Evolutionary conservation across 2,888 invertebrate genomes (phyloP).

Genomic region (Polyommatus iphigenia): DNA sequence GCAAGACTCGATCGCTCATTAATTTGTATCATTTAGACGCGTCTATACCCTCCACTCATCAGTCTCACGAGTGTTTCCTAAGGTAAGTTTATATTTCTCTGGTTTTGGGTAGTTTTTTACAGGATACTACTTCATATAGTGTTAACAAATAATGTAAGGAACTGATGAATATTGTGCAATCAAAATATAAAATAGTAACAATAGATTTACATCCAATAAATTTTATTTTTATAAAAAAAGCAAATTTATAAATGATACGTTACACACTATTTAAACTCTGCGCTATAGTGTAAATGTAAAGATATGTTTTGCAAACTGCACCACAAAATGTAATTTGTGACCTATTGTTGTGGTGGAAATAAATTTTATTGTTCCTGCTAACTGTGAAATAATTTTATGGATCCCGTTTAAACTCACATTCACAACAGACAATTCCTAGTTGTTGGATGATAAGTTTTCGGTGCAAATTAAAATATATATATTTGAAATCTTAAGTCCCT

Average conservation of each 20-base stretch:
- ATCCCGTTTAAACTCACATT: neutral
- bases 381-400: neutral
- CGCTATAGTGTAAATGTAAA: neutral
- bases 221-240: too few relatives aligned
- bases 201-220: too few relatives aligned
- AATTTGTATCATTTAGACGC: conserved; percentile 45
- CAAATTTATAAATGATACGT: too few relatives aligned
- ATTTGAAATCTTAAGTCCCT: too few relatives aligned
- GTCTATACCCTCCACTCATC: conserved; percentile 25
- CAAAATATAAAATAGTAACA: too few relatives aligned
- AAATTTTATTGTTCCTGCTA: neutral
- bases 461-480: too few relatives aligned
- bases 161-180: too few relatives aligned
- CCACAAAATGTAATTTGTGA: neutral
- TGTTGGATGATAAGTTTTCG: neutral
- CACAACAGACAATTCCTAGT: neutral
- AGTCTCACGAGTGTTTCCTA: neutral
- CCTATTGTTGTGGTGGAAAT: neutral
- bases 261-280: too few relatives aligned
- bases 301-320: neutral
- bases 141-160: too few relatives aligned
- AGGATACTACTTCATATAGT: neutral
- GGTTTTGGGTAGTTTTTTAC: neutral
- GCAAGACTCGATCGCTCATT: conserved; percentile 1
- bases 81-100: conserved; percentile 10